Percentiles rank a stretch among this genome's conserved stretches.
These are phyloP conservation scores for Aethes cnicana DNA, from an alignment of 2,888 invertebrate genomes.

Conservation along the genomic window DNA sequence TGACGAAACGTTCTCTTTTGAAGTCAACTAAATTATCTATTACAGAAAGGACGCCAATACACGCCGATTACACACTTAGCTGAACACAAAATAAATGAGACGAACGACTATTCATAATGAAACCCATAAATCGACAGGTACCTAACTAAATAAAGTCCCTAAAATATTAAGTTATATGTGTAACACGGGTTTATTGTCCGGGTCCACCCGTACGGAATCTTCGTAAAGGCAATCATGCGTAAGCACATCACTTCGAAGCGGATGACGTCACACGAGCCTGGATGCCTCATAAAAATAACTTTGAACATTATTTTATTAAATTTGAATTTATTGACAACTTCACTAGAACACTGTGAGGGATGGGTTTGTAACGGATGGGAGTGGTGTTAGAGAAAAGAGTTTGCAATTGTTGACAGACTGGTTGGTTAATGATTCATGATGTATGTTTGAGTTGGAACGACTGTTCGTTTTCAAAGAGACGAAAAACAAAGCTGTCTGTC, in stretches of 20 bases:
- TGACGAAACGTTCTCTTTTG: too few relatives aligned
- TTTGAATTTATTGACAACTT: constrained; percentile 10
- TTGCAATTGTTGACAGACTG: too few relatives aligned
- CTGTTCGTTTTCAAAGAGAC: too few relatives aligned
- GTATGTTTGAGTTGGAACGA: too few relatives aligned
- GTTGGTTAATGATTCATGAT: too few relatives aligned
- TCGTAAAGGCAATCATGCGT: constrained; percentile 56
- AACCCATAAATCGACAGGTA: constrained; percentile 16
- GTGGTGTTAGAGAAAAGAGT: too few relatives aligned
- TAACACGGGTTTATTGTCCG: constrained; percentile 37
- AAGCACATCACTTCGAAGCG: constrained; percentile 48
- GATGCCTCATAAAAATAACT: constrained; percentile 27
- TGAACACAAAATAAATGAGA: not conserved
- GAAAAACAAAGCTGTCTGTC: too few relatives aligned
- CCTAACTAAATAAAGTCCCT: constrained; percentile 12
- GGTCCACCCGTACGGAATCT: constrained; percentile 50
- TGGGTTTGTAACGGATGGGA: too few relatives aligned
- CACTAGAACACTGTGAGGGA: too few relatives aligned
- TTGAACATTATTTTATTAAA: constrained; percentile 5
- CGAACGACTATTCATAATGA: not conserved
- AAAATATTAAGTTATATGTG: constrained; percentile 18
- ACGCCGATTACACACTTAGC: constrained; percentile 10
- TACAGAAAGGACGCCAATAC: not conserved
- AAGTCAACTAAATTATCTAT: too few relatives aligned
- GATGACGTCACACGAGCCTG: constrained; percentile 42